Base-by-base conservation (phyloP, 2,888 invertebrate genomes). In the Prosapia bicincta region DNA sequence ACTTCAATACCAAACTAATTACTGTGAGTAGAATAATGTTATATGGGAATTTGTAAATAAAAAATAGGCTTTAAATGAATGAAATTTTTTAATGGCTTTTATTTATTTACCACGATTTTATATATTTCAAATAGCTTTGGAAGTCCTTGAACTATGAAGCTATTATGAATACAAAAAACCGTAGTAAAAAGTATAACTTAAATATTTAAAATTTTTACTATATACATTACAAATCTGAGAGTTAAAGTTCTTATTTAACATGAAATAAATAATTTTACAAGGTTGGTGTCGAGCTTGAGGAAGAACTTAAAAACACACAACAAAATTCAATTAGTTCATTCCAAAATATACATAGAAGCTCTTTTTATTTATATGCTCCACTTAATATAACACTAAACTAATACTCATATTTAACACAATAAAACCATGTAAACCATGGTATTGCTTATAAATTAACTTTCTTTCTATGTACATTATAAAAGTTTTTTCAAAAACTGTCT, bases 401-500 rank as follows among this genome's bases (percentile, higher is more conserved):
- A n/a, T 30, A 54, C 13, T 54, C 20, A 9, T 20, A 54, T 20
- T 20, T 54, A 54, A 54, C 54, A 38, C 38, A 54, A 54, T n/a
- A 54, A 20, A 20, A 20, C 20, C 38, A 38, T 13, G 7, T 38
- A 38, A 38, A 38, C 38, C 38, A 38, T 13, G 15, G 3, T 54
- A 13, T 54, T 54, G 20, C 13, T 13, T 13, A 20, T 54, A 30
- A 54, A n/a, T 5, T 54, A 20, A n/a, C 20, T 20, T 54, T 20
- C 54, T 54, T 10, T 54, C 3, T 54, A 54, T 54, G 20, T 73
- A 73, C 38, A 73, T 73, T n/a, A 68, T 28, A 73, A 73, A 73
- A 73, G 68, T 68, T 20, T 73, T 73, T 66, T 73, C 20, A 73
- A 73, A 73, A 73, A 73, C 73, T 66, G 43, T 10, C 68, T 68